Conservation (phyloP, 2,888 invertebrate species). For the Leptinotarsa peninsularis region DNA sequence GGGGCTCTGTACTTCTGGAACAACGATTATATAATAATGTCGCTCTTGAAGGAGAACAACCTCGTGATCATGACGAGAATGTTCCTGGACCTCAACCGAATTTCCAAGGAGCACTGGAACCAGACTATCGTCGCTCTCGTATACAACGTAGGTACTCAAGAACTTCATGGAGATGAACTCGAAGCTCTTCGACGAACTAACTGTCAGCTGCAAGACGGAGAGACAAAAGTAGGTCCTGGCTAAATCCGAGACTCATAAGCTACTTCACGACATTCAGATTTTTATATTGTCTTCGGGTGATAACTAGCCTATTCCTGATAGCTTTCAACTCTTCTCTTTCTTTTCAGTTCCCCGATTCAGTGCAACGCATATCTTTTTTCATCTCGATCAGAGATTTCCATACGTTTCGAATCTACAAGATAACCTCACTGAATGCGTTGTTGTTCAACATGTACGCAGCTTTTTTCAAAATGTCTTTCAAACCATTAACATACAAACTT, state of each 20-base stretch:
- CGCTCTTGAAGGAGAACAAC: constrained; percentile 98
- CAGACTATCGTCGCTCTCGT: constrained; percentile 99
- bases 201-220: constrained; percentile 98
- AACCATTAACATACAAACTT: too few relatives aligned
- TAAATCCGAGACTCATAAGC: neutral
- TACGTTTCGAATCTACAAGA: too few relatives aligned
- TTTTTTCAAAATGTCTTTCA: too few relatives aligned
- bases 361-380: too few relatives aligned
- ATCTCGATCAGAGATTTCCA: too few relatives aligned
- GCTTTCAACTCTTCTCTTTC: too few relatives aligned
- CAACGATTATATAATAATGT: constrained; percentile 97
- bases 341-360: too few relatives aligned
- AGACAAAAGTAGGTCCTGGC: constrained; percentile 91
- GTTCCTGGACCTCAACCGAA: constrained; percentile 99
- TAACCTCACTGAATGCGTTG: too few relatives aligned
- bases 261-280: too few relatives aligned
- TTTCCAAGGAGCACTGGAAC: constrained; percentile 99
- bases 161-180: constrained; percentile 99
- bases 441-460: too few relatives aligned
- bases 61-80: constrained; percentile 99
- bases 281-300: too few relatives aligned
- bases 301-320: too few relatives aligned
- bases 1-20: constrained; percentile 99
- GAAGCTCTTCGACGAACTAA: constrained; percentile 98
- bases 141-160: constrained; percentile 95